These are phyloP conservation scores for Tricholaema leucomelas DNA, from an alignment of 2,113 vertebrate species.

Conservation along the genomic window DNA sequence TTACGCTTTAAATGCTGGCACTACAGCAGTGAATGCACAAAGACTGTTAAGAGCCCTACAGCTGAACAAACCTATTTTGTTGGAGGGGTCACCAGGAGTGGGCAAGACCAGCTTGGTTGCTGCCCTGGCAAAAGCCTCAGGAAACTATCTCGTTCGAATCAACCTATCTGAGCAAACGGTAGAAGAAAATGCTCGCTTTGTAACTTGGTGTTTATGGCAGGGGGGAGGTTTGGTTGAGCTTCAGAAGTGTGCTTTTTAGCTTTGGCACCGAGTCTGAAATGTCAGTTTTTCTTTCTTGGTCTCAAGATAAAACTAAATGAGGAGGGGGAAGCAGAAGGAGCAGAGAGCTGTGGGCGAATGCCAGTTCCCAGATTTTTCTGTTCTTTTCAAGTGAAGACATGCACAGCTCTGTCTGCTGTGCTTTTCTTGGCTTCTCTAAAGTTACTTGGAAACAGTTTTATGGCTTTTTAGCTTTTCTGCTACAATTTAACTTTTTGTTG, in stretches of 20 bases:
- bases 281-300: neutral
- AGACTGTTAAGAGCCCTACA: constrained; percentile 90
- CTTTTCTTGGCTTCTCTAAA: neutral
- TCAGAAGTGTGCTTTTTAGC: neutral
- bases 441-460: neutral
- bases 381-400: neutral
- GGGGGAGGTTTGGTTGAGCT: neutral
- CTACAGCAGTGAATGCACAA: constrained; percentile 92
- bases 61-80: constrained; percentile 88
- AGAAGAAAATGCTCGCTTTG: neutral
- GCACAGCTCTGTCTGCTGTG: neutral
- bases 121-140: constrained; percentile 92
- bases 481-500: neutral
- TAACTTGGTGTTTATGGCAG: neutral
- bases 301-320: neutral
- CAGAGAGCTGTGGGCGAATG: neutral
- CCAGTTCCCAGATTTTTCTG: neutral
- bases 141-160: constrained; percentile 91
- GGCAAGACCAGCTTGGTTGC: constrained; percentile 96
- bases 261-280: neutral
- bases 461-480: neutral
- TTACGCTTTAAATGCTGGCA: constrained; percentile 90
- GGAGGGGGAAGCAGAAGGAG: neutral
- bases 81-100: constrained; percentile 96
- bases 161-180: constrained; percentile 98